A percentile compares a stretch with the other conserved stretches of the same genome.
phyloP scores from a whole-genome alignment of 35 echinoderm and acorn worm genomes.

The Antedon bifida region DNA sequence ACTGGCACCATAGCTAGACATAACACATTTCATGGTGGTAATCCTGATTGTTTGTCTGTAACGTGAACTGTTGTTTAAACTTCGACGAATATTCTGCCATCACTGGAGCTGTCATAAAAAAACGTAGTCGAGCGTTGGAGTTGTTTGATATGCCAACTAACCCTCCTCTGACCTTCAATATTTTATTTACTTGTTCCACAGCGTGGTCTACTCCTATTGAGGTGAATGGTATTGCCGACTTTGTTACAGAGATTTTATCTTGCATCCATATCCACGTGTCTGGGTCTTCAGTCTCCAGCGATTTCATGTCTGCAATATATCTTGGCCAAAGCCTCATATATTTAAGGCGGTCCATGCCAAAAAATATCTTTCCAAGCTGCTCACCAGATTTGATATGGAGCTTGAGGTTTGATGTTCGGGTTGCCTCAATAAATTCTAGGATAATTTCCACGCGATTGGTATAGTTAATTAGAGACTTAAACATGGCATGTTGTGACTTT shows the following conservation, averaged over 20 bases:
- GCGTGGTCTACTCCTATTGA: constrained; percentile 17
- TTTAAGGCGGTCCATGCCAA: constrained; percentile 11
- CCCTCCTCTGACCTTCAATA: neutral
- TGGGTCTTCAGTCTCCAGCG: constrained; percentile 7
- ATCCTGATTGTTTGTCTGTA: too few relatives aligned
- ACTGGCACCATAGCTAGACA: too few relatives aligned
- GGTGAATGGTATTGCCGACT: constrained; percentile 7
- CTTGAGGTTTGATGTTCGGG: neutral
- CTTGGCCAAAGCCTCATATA: constrained; percentile 11
- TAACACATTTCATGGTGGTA: too few relatives aligned
- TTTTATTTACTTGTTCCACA: constrained; percentile 5
- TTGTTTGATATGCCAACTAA: neutral
- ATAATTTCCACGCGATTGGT: constrained; percentile 13
- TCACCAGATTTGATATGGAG: neutral
- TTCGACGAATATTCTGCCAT: too few relatives aligned
- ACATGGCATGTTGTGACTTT: too few relatives aligned
- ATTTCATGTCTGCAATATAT: constrained; percentile 12
- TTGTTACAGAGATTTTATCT: constrained; percentile 6
- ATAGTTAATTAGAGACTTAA: constrained; percentile 26
- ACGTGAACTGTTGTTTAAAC: too few relatives aligned
- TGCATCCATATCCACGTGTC: constrained; percentile 7
- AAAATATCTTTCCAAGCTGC: constrained; percentile 8
- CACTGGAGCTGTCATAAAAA: too few relatives aligned
- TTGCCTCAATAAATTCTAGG: constrained; percentile 12
- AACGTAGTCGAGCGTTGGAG: neutral